A percentile compares a stretch with the other conserved stretches of the same genome.
Conservation (phyloP, 1,140 invertebrate genomes). For the Neelides sp. region DNA sequence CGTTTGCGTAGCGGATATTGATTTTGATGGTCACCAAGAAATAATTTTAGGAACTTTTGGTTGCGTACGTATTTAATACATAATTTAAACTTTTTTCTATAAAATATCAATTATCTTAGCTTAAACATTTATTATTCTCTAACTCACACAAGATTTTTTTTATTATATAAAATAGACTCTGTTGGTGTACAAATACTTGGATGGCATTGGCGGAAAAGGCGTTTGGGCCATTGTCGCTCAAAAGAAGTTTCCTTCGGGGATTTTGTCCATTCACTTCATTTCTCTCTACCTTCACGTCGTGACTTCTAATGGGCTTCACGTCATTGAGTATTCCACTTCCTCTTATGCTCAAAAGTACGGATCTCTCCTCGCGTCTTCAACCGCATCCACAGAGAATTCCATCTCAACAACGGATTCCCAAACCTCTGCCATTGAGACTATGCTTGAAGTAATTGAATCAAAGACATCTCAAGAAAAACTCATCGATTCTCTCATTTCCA, state of each 20-base stretch:
- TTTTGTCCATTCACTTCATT: constrained; percentile 23
- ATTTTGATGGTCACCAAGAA: constrained; percentile 59
- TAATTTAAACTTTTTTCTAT: neutral
- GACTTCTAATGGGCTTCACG: constrained; percentile 24
- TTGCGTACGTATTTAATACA: constrained; percentile 36
- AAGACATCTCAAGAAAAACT: no score
- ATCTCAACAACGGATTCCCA: no score
- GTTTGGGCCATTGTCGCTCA: constrained; percentile 29
- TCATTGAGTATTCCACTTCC: constrained; percentile 22
- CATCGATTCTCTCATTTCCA: no score
- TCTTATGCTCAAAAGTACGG: constrained; percentile 13
- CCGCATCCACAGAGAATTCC: no score
- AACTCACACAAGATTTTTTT: no score
- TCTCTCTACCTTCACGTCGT: constrained; percentile 22
- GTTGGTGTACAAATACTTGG: constrained; percentile 43
- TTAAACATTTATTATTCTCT: no score
- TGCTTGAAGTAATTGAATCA: no score
- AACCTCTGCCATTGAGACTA: no score
- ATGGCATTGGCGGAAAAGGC: constrained; percentile 15
- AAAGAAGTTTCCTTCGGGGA: constrained; percentile 23
- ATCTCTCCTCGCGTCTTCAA: no score
- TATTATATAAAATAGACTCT: constrained; percentile 40
- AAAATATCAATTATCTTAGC: constrained; percentile 3
- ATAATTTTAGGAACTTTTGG: constrained; percentile 57
- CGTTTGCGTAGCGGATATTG: constrained; percentile 51